Base-by-base conservation (phyloP, 92 coral and sea anemone genomes). In the Scolanthus callimorphus region DNA sequence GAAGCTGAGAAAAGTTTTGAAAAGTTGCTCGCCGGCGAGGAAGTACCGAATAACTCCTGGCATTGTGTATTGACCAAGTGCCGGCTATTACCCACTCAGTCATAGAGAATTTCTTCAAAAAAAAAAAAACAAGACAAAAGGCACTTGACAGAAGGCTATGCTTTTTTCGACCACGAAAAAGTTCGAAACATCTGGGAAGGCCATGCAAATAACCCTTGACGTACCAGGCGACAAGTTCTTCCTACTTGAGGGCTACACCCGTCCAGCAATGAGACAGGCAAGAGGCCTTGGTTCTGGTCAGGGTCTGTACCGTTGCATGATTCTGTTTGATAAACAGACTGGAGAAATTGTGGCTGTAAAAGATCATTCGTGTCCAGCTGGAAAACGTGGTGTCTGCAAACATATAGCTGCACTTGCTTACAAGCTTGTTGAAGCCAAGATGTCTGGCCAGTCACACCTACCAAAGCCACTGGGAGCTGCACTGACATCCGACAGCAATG, bases 181-280 rank as follows among this genome's bases (percentile, higher is more conserved):
- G 59, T 73, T 74, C 41, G 80, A 67, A 65, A 73, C 74, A 25
- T 65, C 80, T 8, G 66, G 74, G 10, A 63, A 73, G 65, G 58
- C 38, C 48, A 63, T 73, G 52, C 11, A 62, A 56, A 64, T 48
- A n/a, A 51, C 51, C 67, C 45, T 65, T 48, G n/a, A n/a, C n/a
- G 28, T 69, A 31, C 75, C 75, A 26, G 51, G 26, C 66, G n/a
- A 41, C 20, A 29, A 31, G 17, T 54, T 78, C 72, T 70, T 78
- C 63, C 49, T 78, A 60, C 11, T 70, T 43, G 67, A 78, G 57
- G 72, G 78, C 43, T 64, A 78, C 84, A 62, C 78, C 28, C 49
- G 83, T 38, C 78, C 78, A 39, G 78, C 77, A 21, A 76, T 67
- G 76, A 76, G 67, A 62, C 76, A 69, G 56, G 59, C 67, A 39